A percentile compares a stretch with the other conserved stretches of the same genome.
phyloP scores from a whole-genome alignment of 2,888 invertebrate species.

The Chorisops tibialis region DNA sequence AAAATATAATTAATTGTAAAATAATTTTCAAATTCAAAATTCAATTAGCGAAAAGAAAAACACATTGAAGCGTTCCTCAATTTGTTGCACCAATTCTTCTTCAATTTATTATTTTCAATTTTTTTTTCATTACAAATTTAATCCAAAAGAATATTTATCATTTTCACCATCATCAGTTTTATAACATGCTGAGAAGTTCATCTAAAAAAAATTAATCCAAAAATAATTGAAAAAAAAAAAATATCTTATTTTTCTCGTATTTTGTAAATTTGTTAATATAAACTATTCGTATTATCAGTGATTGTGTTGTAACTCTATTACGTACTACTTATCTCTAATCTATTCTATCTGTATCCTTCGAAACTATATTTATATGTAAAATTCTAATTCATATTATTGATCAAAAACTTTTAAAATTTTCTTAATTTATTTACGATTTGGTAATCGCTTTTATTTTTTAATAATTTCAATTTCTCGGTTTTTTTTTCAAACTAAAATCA shows the following conservation, averaged over 20 bases:
- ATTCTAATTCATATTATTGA: background rate
- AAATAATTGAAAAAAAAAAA: slow-evolving; percentile 2
- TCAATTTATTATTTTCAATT: slow-evolving; percentile 13
- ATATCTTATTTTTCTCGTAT: background rate
- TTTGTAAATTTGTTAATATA: slow-evolving; percentile 3
- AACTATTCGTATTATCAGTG: slow-evolving; percentile 30
- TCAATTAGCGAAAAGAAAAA: no score
- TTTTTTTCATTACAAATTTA: background rate
- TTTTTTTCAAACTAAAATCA: no score
- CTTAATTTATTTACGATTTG: no score
- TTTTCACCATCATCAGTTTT: slow-evolving; percentile 24
- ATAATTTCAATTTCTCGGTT: no score
- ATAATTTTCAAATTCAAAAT: no score
- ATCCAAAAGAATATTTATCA: background rate
- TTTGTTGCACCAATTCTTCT: background rate
- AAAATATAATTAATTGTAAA: no score
- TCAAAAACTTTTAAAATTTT: no score
- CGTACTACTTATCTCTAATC: background rate
- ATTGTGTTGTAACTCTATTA: background rate
- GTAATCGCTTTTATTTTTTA: no score
- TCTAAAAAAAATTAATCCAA: slow-evolving; percentile 15
- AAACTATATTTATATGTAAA: background rate
- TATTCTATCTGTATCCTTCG: background rate
- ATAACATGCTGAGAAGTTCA: slow-evolving; percentile 24
- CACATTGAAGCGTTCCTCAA: slow-evolving; percentile 4